Evolutionary conservation across 2,113 vertebrate species (phyloP).

Genomic region (Paralichthys olivaceus): DNA sequence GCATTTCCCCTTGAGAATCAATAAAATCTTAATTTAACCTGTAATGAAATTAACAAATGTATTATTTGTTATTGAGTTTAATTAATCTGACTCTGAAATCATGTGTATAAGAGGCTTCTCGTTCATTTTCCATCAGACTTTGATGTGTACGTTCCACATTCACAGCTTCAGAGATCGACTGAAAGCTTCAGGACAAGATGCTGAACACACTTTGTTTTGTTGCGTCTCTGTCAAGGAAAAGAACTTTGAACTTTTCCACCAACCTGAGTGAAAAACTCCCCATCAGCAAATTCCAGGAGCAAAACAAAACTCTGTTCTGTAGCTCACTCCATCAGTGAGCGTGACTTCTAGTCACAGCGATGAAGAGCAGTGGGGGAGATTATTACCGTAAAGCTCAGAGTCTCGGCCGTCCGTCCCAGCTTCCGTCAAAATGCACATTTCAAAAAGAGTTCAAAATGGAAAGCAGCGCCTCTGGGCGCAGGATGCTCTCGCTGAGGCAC

Average conservation of each 20-base stretch:
- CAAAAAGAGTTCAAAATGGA: conserved; percentile 54
- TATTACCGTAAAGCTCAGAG: not conserved
- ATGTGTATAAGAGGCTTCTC: not conserved
- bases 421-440: conserved; percentile 56
- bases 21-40: not conserved
- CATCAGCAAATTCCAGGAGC: not conserved
- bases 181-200: not conserved
- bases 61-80: too few relatives aligned
- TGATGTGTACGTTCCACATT: not conserved
- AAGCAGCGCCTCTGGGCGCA: conserved; percentile 58
- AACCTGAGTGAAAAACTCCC: not conserved
- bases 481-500: conserved; percentile 72
- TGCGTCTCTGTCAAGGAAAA: not conserved
- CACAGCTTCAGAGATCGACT: not conserved
- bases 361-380: too few relatives aligned
- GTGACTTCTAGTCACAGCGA: not conserved
- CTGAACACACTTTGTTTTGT: not conserved
- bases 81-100: too few relatives aligned
- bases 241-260: not conserved
- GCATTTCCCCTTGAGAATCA: not conserved
- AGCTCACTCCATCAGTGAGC: not conserved
- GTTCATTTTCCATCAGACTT: not conserved
- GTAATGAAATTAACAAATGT: not conserved
- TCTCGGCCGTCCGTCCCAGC: conserved; percentile 20
- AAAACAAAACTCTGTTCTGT: not conserved